Evolutionary conservation across 2,797 vertebrate genomes (phyloP).

Genomic region (Oreonectes daqikongensis): DNA sequence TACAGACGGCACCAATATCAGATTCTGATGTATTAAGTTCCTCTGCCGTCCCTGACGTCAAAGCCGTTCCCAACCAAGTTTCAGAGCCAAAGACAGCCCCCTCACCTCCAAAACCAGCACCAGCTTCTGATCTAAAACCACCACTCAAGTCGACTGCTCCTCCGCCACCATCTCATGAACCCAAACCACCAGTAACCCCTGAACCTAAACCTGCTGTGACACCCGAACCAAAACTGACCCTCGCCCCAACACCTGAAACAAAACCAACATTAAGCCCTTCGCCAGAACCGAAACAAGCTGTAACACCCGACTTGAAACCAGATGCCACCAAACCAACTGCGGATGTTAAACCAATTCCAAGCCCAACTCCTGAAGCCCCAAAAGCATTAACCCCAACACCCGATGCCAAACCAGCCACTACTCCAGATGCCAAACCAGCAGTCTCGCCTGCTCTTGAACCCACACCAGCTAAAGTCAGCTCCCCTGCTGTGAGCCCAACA

Average conservation of each 20-base stretch:
- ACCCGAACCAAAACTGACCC: conserved; percentile 40
- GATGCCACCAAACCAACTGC: conserved; percentile 45
- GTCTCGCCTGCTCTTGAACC: conserved; percentile 56
- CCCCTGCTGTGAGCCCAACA: conserved; percentile 58
- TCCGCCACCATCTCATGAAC: conserved; percentile 66
- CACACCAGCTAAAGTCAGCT: conserved; percentile 47
- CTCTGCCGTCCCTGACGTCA: conserved; percentile 50
- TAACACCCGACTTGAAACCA: conserved; percentile 46
- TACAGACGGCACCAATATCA: conserved; percentile 35
- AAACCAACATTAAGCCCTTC: conserved; percentile 44
- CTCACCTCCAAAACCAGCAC: conserved; percentile 47
- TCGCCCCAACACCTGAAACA: conserved; percentile 45
- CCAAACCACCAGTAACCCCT: conserved; percentile 66
- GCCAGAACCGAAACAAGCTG: conserved; percentile 65
- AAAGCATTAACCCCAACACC: conserved; percentile 55
- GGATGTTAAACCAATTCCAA: conserved; percentile 45
- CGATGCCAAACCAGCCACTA: conserved; percentile 46
- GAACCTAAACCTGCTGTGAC: conserved; percentile 64
- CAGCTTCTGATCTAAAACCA: conserved; percentile 51
- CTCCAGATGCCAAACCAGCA: conserved; percentile 46
- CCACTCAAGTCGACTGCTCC: conserved; percentile 62
- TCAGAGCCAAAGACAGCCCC: conserved; percentile 52
- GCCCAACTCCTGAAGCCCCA: conserved; percentile 46
- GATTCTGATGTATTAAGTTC: conserved; percentile 54
- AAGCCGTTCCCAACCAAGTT: conserved; percentile 65